Conservation (phyloP, 2,888 invertebrate species). For the Autographa gamma region DNA sequence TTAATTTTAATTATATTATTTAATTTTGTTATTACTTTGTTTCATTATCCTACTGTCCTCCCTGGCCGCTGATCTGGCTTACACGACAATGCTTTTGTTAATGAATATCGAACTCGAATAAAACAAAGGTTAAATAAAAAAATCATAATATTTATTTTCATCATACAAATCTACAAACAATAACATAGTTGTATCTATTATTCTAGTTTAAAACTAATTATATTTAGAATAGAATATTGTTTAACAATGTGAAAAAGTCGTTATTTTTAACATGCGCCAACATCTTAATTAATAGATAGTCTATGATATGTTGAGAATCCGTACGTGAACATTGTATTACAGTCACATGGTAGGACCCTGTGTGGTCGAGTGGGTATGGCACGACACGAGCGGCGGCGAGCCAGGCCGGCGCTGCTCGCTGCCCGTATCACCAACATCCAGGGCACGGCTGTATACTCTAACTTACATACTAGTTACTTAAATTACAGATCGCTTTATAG, state of each 20-base stretch:
- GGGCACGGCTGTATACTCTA: constrained; percentile 13
- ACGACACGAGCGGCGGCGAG: constrained; percentile 25
- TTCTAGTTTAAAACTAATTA: constrained; percentile 13
- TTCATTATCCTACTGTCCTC: neutral
- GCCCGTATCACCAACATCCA: neutral
- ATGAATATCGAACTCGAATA: constrained; percentile 5
- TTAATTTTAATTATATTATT: neutral
- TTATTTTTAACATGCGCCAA: constrained; percentile 6
- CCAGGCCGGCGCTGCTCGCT: neutral
- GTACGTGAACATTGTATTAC: neutral
- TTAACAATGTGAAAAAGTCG: neutral
- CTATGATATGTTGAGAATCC: constrained; percentile 19
- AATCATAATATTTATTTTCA: constrained; percentile 38
- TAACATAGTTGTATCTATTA: constrained; percentile 41
- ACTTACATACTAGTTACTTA: neutral
- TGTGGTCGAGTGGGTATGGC: constrained; percentile 39
- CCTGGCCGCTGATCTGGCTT: neutral
- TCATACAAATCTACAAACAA: constrained; percentile 47
- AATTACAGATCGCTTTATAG: constrained; percentile 3
- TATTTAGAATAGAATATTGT: constrained; percentile 17
- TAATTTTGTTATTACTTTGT: neutral
- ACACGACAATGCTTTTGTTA: neutral
- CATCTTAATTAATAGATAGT: neutral
- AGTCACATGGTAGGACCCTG: constrained; percentile 6
- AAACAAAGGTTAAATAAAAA: constrained; percentile 8